Evolutionary conservation across 2,113 vertebrate genomes (phyloP).

Genomic region (Centrocercus urophasianus): DNA sequence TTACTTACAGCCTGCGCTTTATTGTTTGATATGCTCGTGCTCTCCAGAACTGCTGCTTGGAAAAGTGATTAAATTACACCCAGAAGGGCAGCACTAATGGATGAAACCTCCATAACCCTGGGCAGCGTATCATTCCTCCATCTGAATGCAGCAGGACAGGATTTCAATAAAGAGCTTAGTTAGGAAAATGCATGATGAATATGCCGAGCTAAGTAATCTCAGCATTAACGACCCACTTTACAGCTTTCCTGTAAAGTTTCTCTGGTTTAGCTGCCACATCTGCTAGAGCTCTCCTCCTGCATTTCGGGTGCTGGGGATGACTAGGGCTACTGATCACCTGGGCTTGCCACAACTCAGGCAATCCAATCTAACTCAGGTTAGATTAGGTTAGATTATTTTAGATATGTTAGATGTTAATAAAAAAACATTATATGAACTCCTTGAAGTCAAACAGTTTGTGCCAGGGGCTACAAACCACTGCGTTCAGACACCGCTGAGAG

Average conservation of each 20-base stretch:
- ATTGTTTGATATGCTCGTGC: not conserved
- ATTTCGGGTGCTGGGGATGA: not conserved
- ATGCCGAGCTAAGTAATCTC: not conserved
- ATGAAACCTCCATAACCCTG: not conserved
- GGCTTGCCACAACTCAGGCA: not conserved
- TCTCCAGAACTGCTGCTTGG: not conserved
- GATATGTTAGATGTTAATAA: not conserved
- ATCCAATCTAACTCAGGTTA: not conserved
- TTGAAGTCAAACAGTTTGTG: not conserved
- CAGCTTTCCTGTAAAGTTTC: not conserved
- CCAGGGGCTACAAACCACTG: not conserved
- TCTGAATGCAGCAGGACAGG: not conserved
- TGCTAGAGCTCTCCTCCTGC: not conserved
- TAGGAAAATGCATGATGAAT: not conserved
- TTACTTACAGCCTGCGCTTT: not conserved
- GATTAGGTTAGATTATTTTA: not conserved
- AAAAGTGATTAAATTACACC: not conserved
- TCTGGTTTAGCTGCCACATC: not conserved
- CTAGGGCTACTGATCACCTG: not conserved
- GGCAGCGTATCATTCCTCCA: accelerated
- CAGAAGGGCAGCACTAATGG: not conserved
- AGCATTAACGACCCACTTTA: not conserved
- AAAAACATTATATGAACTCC: not conserved
- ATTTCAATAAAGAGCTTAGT: not conserved
- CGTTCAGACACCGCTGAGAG: not conserved